A percentile compares a stretch with the other conserved stretches of the same genome.
Conservation (phyloP, 2,797 vertebrate species). For the Mionectes olivaceus region DNA sequence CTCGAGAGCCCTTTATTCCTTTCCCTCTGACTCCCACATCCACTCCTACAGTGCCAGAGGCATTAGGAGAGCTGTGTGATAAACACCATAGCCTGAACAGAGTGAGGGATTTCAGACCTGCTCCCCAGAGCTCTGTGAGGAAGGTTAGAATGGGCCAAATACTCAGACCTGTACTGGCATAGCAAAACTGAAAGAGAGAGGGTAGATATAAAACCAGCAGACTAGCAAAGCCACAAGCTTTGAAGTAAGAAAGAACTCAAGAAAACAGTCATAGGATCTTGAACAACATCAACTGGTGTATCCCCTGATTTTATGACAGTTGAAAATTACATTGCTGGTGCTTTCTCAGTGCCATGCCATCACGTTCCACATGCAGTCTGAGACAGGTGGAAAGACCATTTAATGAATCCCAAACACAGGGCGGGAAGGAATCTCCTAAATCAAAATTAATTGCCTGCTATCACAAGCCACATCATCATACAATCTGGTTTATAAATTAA, state of each 20-base stretch:
- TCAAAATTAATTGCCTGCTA: slow-evolving; percentile 53
- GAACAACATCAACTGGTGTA: neutral
- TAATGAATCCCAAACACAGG: slow-evolving; percentile 5
- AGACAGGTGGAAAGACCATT: neutral
- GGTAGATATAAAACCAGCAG: neutral
- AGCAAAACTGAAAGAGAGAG: neutral
- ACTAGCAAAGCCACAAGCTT: neutral
- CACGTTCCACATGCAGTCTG: neutral
- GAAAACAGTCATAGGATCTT: neutral
- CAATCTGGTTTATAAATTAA: slow-evolving; percentile 47
- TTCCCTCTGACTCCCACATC: neutral
- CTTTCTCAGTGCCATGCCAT: neutral
- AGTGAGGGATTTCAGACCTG: neutral
- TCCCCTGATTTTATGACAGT: neutral
- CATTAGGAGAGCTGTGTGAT: neutral
- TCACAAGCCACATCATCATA: slow-evolving; percentile 33
- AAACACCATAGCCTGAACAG: neutral
- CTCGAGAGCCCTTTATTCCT: neutral
- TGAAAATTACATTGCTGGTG: neutral
- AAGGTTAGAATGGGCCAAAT: neutral
- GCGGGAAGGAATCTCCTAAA: slow-evolving; percentile 6
- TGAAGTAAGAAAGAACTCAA: neutral
- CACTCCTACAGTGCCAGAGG: neutral
- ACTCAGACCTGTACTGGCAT: neutral
- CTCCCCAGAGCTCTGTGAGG: neutral